Evolutionary conservation across 2,797 vertebrate species (phyloP).

Genomic region (Characodon lateralis): DNA sequence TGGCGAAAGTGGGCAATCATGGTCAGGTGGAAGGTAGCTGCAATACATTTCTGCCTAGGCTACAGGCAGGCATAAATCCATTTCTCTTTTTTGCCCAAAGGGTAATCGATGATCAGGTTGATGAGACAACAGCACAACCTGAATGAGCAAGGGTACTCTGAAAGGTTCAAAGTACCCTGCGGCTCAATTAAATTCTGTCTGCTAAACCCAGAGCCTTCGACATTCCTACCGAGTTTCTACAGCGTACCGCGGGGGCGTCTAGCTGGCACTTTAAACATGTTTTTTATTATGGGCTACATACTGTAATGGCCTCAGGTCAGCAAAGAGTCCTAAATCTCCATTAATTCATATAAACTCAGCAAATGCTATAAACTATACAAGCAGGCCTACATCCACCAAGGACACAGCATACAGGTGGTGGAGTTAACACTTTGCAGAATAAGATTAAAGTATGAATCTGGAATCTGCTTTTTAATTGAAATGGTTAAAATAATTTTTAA

Average conservation of each 20-base stretch:
- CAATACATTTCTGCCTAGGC: slow-evolving; percentile 52
- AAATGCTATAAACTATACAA: slow-evolving; percentile 29
- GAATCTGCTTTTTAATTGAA: slow-evolving; percentile 5
- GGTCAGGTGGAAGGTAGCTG: slow-evolving; percentile 35
- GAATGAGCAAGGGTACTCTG: slow-evolving; percentile 64
- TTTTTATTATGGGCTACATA: slow-evolving; percentile 52
- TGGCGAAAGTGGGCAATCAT: slow-evolving; percentile 45
- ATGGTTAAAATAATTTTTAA: slow-evolving; percentile 20
- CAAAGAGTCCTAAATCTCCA: slow-evolving; percentile 52
- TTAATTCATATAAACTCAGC: slow-evolving; percentile 62
- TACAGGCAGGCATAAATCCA: slow-evolving; percentile 62
- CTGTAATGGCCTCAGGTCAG: slow-evolving; percentile 63
- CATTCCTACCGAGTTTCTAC: slow-evolving; percentile 59
- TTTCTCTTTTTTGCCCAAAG: slow-evolving; percentile 75
- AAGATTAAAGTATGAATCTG: neutral
- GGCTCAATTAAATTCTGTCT: slow-evolving; percentile 69
- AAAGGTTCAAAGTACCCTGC: slow-evolving; percentile 62
- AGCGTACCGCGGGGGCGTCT: slow-evolving; percentile 48
- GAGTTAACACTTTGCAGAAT: neutral
- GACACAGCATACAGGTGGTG: slow-evolving; percentile 14
- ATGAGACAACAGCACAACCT: slow-evolving; percentile 69
- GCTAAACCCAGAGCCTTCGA: slow-evolving; percentile 61
- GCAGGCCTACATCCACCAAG: slow-evolving; percentile 13
- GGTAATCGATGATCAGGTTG: slow-evolving; percentile 74
- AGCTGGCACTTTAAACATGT: slow-evolving; percentile 52